Percentiles rank a stretch among this genome's conserved stretches.
Evolutionary conservation across 2,888 invertebrate species (phyloP).

Genomic region (Plagodis dolabraria): DNA sequence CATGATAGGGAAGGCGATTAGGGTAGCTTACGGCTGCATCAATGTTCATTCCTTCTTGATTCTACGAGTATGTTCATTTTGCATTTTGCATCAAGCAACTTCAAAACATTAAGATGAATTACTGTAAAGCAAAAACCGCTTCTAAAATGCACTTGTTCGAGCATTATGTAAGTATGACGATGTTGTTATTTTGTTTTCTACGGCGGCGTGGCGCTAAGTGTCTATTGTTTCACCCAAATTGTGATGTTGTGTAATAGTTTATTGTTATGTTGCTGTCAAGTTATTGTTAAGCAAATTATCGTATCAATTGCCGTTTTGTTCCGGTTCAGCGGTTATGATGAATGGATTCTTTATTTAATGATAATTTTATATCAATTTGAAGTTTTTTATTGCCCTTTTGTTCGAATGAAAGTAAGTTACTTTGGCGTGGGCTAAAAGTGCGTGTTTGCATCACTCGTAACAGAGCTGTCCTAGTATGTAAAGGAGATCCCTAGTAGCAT

Average conservation of each 20-base stretch:
- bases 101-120: no score
- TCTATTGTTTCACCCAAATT: slow-evolving; percentile 61
- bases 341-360: slow-evolving; percentile 17
- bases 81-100: no score
- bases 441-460: no score
- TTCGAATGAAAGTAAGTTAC: no score
- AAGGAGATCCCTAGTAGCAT: no score
- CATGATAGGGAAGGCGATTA: no score
- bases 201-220: slow-evolving; percentile 41
- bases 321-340: slow-evolving; percentile 26
- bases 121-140: no score
- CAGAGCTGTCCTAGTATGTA: no score
- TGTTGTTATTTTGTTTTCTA: slow-evolving; percentile 36
- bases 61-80: no score
- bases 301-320: slow-evolving; percentile 39
- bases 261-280: slow-evolving; percentile 38
- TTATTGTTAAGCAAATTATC: slow-evolving; percentile 48
- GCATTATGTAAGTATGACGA: slow-evolving; percentile 22
- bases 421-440: no score
- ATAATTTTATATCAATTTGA: slow-evolving; percentile 1
- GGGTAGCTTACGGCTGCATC: no score
- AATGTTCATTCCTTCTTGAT: no score
- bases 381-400: not conserved
- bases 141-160: slow-evolving; percentile 14
- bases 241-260: slow-evolving; percentile 47